Evolutionary conservation across 2,888 invertebrate genomes (phyloP).

Genomic region (Epsilonema sp.): DNA sequence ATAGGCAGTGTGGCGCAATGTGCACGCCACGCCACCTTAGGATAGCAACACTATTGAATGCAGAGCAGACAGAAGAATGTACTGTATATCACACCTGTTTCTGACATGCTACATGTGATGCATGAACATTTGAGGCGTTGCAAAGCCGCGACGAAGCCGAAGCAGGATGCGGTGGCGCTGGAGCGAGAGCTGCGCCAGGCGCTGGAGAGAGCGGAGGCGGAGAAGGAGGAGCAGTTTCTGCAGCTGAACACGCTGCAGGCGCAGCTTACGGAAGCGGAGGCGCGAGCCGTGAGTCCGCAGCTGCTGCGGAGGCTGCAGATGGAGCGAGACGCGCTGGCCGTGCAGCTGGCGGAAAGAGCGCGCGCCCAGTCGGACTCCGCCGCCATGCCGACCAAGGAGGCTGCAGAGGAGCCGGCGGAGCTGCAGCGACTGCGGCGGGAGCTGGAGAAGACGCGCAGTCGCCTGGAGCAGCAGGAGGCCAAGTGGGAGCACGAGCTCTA

Average conservation of each 20-base stretch:
- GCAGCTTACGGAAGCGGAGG: not conserved
- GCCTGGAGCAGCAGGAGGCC: not conserved
- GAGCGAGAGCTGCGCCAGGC: not conserved
- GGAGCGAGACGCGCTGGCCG: not conserved
- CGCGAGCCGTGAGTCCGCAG: not conserved
- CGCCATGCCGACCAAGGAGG: not conserved
- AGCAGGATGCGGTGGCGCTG: too few species aligned
- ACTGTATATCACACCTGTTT: too few species aligned
- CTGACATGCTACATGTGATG: too few species aligned
- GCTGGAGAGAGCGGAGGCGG: not conserved
- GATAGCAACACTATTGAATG: too few species aligned
- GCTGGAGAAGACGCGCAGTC: not conserved
- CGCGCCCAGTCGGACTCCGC: too few species aligned
- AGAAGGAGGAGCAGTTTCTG: not conserved
- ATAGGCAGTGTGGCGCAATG: too few species aligned
- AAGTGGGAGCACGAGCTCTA: not conserved
- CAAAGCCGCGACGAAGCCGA: too few species aligned
- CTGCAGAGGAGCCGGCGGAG: not conserved
- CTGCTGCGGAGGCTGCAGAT: not conserved
- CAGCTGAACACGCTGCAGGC: not conserved
- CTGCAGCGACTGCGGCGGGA: not conserved
- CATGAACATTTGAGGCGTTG: too few species aligned
- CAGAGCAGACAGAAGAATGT: too few species aligned
- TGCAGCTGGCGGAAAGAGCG: not conserved
- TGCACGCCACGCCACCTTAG: too few species aligned